Percentiles rank a stretch among this genome's conserved stretches.
These are phyloP conservation scores for Garra rufa DNA, from an alignment of 2,113 vertebrate genomes.

Conservation along the genomic window DNA sequence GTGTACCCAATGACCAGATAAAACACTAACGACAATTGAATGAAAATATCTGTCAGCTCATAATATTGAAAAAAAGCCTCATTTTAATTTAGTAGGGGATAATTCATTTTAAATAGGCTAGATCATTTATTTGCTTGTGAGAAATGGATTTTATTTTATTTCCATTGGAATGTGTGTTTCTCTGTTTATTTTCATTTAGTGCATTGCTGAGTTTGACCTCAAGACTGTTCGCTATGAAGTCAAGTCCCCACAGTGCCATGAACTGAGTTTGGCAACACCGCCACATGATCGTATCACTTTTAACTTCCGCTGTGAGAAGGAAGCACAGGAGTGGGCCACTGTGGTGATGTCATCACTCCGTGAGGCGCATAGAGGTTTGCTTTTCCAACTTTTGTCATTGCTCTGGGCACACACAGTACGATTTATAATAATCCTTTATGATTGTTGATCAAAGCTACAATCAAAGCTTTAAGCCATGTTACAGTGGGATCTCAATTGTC, in stretches of 20 bases:
- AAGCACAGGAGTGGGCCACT: slow-evolving; percentile 86
- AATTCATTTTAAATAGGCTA: neutral
- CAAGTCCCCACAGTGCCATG: slow-evolving; percentile 76
- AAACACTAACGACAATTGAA: neutral
- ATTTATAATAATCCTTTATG: no score
- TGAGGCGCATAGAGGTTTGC: slow-evolving; percentile 81
- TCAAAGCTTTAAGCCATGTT: neutral
- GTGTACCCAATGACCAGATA: neutral
- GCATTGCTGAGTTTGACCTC: slow-evolving; percentile 80
- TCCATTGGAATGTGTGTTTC: neutral
- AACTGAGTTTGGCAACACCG: slow-evolving; percentile 73
- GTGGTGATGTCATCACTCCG: slow-evolving; percentile 84
- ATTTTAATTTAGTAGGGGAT: neutral
- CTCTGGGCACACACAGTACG: neutral
- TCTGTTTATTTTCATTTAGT: slow-evolving; percentile 62
- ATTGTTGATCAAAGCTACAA: neutral
- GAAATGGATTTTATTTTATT: neutral
- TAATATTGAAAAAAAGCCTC: neutral
- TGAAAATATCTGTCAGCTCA: neutral
- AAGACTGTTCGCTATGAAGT: slow-evolving; percentile 78
- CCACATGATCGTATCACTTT: slow-evolving; percentile 75
- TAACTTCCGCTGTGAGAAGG: slow-evolving; percentile 82
- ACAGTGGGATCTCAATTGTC: neutral
- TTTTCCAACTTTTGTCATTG: neutral
- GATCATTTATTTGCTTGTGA: neutral